phyloP scores from a whole-genome alignment of 2,888 invertebrate species.

The Fissipunctia ypsillon region DNA sequence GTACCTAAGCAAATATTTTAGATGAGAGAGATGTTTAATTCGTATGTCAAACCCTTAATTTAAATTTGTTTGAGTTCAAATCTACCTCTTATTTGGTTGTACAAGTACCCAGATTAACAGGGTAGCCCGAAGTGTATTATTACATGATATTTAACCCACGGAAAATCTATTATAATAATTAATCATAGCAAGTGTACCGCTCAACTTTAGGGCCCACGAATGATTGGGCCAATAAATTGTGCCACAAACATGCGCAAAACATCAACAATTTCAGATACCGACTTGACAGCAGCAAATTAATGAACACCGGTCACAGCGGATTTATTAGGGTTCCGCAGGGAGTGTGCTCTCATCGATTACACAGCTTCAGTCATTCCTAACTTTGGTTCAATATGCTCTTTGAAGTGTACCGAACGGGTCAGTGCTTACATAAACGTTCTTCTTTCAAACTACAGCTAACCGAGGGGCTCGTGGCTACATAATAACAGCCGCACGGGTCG shows the following conservation, averaged over 20 bases:
- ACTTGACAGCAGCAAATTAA: slow-evolving; percentile 86
- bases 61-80: slow-evolving; percentile 12
- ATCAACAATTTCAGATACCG: slow-evolving; percentile 88
- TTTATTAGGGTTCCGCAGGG: slow-evolving; percentile 83
- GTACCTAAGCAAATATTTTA: background rate
- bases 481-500: too few species aligned
- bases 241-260: slow-evolving; percentile 85
- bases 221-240: slow-evolving; percentile 85
- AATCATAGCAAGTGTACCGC: slow-evolving; percentile 74
- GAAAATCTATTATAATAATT: slow-evolving; percentile 74
- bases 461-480: too few species aligned
- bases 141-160: slow-evolving; percentile 56
- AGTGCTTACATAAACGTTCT: slow-evolving; percentile 59
- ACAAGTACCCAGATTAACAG: slow-evolving; percentile 28
- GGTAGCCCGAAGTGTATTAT: slow-evolving; percentile 46
- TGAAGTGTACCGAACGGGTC: slow-evolving; percentile 61
- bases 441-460: slow-evolving; percentile 55
- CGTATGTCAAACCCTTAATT: background rate
- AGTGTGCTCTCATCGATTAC: slow-evolving; percentile 75
- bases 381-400: slow-evolving; percentile 67
- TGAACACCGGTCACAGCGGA: slow-evolving; percentile 84
- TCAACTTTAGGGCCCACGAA: slow-evolving; percentile 79
- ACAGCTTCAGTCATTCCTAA: slow-evolving; percentile 66
- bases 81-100: slow-evolving; percentile 12
- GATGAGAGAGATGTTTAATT: background rate